Evolutionary conservation across 1,140 invertebrate genomes (phyloP).

Genomic region (Diorhabda sublineata): DNA sequence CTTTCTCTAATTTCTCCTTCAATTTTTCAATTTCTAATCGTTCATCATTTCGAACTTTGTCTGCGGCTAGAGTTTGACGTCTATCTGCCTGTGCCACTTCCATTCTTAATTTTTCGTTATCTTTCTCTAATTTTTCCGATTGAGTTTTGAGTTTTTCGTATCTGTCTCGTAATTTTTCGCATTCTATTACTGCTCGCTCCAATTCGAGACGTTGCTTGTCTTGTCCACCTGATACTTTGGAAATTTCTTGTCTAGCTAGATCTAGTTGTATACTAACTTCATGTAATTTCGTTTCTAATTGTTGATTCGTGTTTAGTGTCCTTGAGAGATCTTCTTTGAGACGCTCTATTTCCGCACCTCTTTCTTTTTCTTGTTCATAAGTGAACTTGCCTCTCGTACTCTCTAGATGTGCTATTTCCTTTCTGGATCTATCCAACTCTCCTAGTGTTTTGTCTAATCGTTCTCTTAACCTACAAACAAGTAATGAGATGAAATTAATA

Average conservation of each 20-base stretch:
- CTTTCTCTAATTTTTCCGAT: conserved; percentile 65
- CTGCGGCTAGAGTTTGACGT: conserved; percentile 56
- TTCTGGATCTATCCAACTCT: conserved; percentile 70
- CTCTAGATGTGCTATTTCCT: conserved; percentile 72
- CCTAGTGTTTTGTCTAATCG: conserved; percentile 74
- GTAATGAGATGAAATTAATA: not conserved
- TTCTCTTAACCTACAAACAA: conserved; percentile 56
- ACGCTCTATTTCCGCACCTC: conserved; percentile 57
- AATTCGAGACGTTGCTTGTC: conserved; percentile 74
- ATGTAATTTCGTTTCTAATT: conserved; percentile 73
- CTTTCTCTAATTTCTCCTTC: conserved; percentile 81
- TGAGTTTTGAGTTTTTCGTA: conserved; percentile 75
- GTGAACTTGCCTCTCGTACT: conserved; percentile 80
- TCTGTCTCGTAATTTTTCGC: conserved; percentile 78
- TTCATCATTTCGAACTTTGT: conserved; percentile 59
- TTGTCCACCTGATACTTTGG: conserved; percentile 64
- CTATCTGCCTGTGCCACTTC: conserved; percentile 67
- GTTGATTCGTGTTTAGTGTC: conserved; percentile 59
- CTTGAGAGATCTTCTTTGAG: conserved; percentile 72
- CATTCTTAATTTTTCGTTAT: conserved; percentile 67
- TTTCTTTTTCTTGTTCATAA: conserved; percentile 81
- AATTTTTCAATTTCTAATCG: conserved; percentile 73
- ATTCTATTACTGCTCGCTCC: conserved; percentile 76
- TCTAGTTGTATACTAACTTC: conserved; percentile 77
- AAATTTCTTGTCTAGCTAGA: conserved; percentile 69